phyloP scores from a whole-genome alignment of 2,888 invertebrate species.

The Cremastinae sp. region DNA sequence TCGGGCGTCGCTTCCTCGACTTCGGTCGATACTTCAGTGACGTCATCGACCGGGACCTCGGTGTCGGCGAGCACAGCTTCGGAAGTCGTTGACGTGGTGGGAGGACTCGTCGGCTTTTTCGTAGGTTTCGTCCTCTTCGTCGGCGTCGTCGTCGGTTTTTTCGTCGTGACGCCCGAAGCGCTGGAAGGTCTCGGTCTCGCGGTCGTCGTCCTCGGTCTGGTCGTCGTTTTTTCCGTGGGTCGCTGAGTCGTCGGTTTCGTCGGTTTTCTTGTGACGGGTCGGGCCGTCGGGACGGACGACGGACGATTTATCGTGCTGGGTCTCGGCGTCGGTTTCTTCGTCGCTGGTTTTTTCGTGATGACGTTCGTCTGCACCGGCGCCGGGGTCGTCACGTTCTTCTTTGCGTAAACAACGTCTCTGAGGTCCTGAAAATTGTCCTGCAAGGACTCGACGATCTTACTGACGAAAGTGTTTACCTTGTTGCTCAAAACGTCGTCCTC shows the following conservation, averaged over 20 bases:
- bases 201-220: conserved; percentile 71
- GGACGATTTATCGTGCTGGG: conserved; percentile 66
- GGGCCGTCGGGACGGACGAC: conserved; percentile 50
- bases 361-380: conserved; percentile 69
- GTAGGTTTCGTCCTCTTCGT: conserved; percentile 78
- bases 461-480: conserved; percentile 91
- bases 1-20: conserved; percentile 79
- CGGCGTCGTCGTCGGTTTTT: conserved; percentile 79
- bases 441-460: conserved; percentile 90
- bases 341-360: conserved; percentile 71
- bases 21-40: conserved; percentile 48
- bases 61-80: conserved; percentile 61
- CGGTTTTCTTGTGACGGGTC: conserved; percentile 68
- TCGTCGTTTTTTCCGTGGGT: conserved; percentile 30
- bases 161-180: conserved; percentile 73
- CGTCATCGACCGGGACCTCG: conserved; percentile 43
- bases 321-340: conserved; percentile 64
- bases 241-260: conserved; percentile 66
- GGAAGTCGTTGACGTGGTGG: conserved; percentile 76
- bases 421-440: conserved; percentile 91
- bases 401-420: conserved; percentile 87
- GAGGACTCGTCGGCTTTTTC: conserved; percentile 77
- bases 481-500: conserved; percentile 89
- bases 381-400: conserved; percentile 76
- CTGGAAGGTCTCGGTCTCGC: conserved; percentile 71